phyloP scores from a whole-genome alignment of 2,888 invertebrate genomes.

The Scelioninae gen. 1 region DNA sequence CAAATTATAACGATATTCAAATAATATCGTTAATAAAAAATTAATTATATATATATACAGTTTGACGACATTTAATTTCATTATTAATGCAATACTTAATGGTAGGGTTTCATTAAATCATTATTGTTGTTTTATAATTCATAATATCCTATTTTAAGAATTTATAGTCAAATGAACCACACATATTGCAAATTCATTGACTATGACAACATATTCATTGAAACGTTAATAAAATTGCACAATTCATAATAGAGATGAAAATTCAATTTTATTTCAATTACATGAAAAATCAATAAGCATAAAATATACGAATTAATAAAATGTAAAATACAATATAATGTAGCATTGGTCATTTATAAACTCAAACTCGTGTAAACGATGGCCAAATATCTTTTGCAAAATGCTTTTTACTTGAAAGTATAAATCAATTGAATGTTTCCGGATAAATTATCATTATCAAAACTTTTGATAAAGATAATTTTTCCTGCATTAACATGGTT shows the following conservation, averaged over 20 bases:
- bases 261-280: not conserved
- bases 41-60: not conserved
- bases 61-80: constrained; percentile 17
- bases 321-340: not conserved
- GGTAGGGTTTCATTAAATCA: constrained; percentile 8
- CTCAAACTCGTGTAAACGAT: too few species aligned
- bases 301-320: not conserved
- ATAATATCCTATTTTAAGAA: constrained; percentile 30
- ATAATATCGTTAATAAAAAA: too few species aligned
- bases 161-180: constrained; percentile 26
- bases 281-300: not conserved
- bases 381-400: too few species aligned
- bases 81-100: constrained; percentile 16
- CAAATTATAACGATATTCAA: too few species aligned
- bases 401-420: too few species aligned
- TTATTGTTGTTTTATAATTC: constrained; percentile 23
- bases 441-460: too few species aligned
- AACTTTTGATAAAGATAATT: too few species aligned
- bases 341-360: too few species aligned
- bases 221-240: constrained; percentile 21
- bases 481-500: too few species aligned
- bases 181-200: constrained; percentile 30
- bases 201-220: constrained; percentile 20
- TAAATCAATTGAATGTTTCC: too few species aligned
- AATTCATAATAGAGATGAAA: constrained; percentile 8